A percentile compares a stretch with the other conserved stretches of the same genome.
Conservation (phyloP, 2,888 invertebrate species). For the Campoletis raptor region DNA sequence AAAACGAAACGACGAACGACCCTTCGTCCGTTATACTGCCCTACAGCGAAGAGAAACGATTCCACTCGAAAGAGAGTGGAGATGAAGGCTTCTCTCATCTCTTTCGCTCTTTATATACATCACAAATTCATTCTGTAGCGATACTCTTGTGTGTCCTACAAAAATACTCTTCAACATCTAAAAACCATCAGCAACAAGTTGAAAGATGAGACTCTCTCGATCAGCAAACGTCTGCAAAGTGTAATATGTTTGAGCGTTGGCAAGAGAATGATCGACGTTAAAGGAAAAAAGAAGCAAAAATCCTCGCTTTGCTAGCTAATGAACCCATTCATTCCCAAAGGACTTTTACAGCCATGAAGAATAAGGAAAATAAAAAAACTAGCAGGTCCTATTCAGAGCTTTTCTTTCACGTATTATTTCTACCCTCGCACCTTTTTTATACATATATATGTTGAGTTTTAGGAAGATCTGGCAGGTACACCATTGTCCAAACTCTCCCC, state of each 20-base stretch:
- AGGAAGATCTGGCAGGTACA: constrained; percentile 63
- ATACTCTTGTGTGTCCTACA: constrained; percentile 54
- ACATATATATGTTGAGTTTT: constrained; percentile 31
- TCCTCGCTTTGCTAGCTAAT: constrained; percentile 72
- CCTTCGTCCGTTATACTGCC: constrained; percentile 30
- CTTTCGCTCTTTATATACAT: constrained; percentile 16
- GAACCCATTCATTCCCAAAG: constrained; percentile 79
- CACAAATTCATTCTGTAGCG: constrained; percentile 26
- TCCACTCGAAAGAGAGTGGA: constrained; percentile 53
- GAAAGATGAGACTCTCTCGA: constrained; percentile 57
- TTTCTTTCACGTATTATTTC: constrained; percentile 46
- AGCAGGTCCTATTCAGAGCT: constrained; percentile 76
- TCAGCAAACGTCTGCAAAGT: constrained; percentile 43
- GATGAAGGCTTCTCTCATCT: constrained; percentile 36
- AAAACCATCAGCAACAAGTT: constrained; percentile 39
- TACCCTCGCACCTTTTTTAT: background rate
- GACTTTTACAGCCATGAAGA: constrained; percentile 70
- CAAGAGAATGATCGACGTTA: constrained; percentile 20
- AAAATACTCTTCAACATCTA: constrained; percentile 50
- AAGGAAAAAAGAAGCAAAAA: constrained; percentile 41
- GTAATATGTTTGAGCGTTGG: background rate
- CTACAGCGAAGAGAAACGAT: constrained; percentile 5
- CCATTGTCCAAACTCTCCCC: constrained; percentile 57
- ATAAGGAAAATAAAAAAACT: constrained; percentile 73
- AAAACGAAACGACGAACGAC: constrained; percentile 32